Base-by-base conservation (phyloP, 2,113 vertebrate species). In the Dasyurus viverrinus region DNA sequence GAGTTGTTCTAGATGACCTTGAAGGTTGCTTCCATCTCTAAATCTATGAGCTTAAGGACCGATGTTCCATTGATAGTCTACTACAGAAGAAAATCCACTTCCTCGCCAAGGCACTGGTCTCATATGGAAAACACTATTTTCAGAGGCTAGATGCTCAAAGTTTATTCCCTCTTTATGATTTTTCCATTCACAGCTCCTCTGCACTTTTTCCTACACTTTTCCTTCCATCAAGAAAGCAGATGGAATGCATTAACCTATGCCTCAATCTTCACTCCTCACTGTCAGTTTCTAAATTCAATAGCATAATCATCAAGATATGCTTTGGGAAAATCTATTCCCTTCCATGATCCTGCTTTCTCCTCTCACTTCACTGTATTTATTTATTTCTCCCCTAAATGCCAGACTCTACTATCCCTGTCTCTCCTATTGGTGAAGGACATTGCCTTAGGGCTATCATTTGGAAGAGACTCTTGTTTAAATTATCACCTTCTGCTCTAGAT, bases 371-470 rank as follows among this genome's bases (percentile, higher is more conserved):
- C 68, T 84, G 68, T 91, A 54, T 55, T 76, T 93, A 92, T 25
- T 95, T n/a, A 30, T n/a, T 1, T 84, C 53, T 52, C 93, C 94
- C 47, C 9, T 89, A 84, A 90, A 97, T 54, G 22, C 27, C 90
- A 92, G 54, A 90, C 47, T 10, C 36, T 68, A 93, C 19, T 12
- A 50, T 53, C 8, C 6, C 84, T 94, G 0, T 30, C 57, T 55
- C 52, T 68, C 27, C 27, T 19, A 42, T n/a, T 27, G 48, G 25
- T 36, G 26, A 25, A 95, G 19, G 92, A 26, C 42, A 42, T 84
- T 89, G 54, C 50, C 90, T 92, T 92, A 47, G 26, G 91, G 68
- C 68, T 84, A 84, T 84, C 68, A 94, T 93, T 96, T 91, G 94
- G 89, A 54, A 96, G 68, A 84, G 68, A 84, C 68, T 76, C 60